These are phyloP conservation scores for Leptinotarsa undecemlineata DNA, from an alignment of 1,140 invertebrate species.

Conservation along the genomic window DNA sequence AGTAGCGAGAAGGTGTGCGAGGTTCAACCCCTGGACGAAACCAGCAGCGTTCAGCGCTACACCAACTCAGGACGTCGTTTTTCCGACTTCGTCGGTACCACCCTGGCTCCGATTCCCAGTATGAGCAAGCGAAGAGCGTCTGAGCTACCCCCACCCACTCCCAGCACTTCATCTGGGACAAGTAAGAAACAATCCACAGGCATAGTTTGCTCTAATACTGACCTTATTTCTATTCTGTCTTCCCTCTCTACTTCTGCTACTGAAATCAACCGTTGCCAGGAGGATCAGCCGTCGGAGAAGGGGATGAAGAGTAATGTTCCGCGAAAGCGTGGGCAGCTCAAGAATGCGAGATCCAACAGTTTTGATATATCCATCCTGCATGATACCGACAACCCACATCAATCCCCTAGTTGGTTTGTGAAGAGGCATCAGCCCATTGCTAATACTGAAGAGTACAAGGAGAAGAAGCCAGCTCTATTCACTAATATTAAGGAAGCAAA, in stretches of 20 bases:
- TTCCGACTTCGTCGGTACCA: constrained; percentile 71
- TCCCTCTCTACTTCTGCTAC: constrained; percentile 78
- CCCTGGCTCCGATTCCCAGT: constrained; percentile 58
- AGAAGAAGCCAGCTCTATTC: constrained; percentile 63
- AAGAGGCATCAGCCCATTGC: constrained; percentile 68
- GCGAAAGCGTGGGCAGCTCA: constrained; percentile 41
- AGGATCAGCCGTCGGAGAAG: constrained; percentile 50
- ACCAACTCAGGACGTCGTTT: constrained; percentile 63
- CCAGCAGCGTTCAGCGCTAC: constrained; percentile 62
- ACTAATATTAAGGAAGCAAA: constrained; percentile 53
- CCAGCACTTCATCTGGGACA: constrained; percentile 44
- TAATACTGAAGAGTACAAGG: constrained; percentile 54
- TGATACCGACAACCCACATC: constrained; percentile 55
- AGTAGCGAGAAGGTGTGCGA: constrained; percentile 79
- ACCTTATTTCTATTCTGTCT: constrained; percentile 77
- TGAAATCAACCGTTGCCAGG: constrained; percentile 70
- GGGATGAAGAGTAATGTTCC: constrained; percentile 26
- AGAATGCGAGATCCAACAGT: constrained; percentile 64
- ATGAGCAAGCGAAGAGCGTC: constrained; percentile 65
- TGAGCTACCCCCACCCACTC: constrained; percentile 62
- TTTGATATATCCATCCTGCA: constrained; percentile 77
- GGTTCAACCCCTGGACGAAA: constrained; percentile 74
- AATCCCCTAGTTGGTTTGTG: constrained; percentile 70
- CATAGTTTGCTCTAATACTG: constrained; percentile 78
- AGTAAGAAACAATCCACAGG: constrained; percentile 56